Conservation (phyloP, 1,140 invertebrate species). For the Andricus grossulariae region DNA sequence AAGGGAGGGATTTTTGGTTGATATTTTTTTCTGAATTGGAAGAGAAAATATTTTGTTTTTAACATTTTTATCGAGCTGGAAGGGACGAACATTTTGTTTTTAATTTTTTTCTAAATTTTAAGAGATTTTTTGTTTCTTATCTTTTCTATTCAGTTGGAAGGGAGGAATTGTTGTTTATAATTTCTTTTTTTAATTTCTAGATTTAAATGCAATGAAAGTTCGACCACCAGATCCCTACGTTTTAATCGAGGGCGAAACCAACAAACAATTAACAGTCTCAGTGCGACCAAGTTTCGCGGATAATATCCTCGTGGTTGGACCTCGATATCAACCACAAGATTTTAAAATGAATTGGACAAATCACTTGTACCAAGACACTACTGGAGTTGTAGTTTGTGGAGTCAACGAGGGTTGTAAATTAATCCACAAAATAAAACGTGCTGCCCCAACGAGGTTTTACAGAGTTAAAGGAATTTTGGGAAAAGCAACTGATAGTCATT, state of each 20-base stretch:
- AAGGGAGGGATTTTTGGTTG: no score
- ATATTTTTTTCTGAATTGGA: no score
- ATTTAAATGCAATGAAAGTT: conserved; percentile 83
- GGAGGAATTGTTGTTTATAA: conserved; percentile 34
- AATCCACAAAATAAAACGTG: conserved; percentile 76
- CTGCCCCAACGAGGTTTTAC: conserved; percentile 81
- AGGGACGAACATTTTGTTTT: background rate
- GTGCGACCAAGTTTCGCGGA: conserved; percentile 82
- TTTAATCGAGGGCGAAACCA: conserved; percentile 80
- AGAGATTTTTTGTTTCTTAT: no score
- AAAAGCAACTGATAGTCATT: conserved; percentile 85
- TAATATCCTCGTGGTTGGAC: conserved; percentile 84
- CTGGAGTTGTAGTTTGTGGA: conserved; percentile 87
- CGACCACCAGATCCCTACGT: conserved; percentile 79
- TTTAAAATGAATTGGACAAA: conserved; percentile 78
- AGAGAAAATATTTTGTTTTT: no score
- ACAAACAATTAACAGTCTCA: conserved; percentile 77
- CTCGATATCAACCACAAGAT: conserved; percentile 82
- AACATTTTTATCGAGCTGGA: conserved; percentile 14
- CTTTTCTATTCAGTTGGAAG: no score
- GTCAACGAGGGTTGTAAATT: conserved; percentile 80
- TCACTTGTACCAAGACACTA: conserved; percentile 78
- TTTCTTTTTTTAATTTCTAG: conserved; percentile 74
- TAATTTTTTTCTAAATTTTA: no score
- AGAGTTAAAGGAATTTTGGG: conserved; percentile 88